Base-by-base conservation (phyloP, 2,888 invertebrate species). In the Agrotis ipsilon region DNA sequence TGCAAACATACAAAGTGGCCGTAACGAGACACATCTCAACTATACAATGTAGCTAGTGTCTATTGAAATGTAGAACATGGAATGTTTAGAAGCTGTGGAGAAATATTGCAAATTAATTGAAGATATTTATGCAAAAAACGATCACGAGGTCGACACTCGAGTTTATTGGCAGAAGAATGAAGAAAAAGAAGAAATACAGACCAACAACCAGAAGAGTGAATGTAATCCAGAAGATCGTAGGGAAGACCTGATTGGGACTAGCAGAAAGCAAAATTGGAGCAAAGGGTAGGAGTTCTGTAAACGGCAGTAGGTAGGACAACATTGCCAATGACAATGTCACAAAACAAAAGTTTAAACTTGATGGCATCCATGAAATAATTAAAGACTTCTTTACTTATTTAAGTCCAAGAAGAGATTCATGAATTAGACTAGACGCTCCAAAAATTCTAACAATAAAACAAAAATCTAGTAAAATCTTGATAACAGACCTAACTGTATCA, bases 1-100 rank as follows among this genome's bases (percentile, higher is more conserved):
- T 80, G 87, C 91, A 91, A 91, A 92, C 88, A 88, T 69, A 85
- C 82, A 78, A 85, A 92, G 90, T 90, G 90, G 83, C 75, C 82
- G 83, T 87, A 88, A 89, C 85, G 76, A 82, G 87, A 90, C 88
- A 90, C 86, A 88, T 88, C 81, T 84, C 84, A 87, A 88, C 90
- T 90, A 87, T 86, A 83, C 76, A 80, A 75, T 75, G 81, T 79
- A 84, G 80, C 66, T 59, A 74, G 71, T 72, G 70, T 49, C 57
- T 84, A 77, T 81, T 79, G 54, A 72, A 77, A 68, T 76, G 68
- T 67, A 86, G 81, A 77, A 55, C 27, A 68, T 64, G n/a, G 7
- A 72, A 58, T 45, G 24, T 43, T 24, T 60, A 76, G 72, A 84
- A 54, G 54, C 2, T 7, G 16, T 51, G 18, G 18, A 11, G 32